Conservation (phyloP, 2,113 vertebrate species). For the Chauna torquata region DNA sequence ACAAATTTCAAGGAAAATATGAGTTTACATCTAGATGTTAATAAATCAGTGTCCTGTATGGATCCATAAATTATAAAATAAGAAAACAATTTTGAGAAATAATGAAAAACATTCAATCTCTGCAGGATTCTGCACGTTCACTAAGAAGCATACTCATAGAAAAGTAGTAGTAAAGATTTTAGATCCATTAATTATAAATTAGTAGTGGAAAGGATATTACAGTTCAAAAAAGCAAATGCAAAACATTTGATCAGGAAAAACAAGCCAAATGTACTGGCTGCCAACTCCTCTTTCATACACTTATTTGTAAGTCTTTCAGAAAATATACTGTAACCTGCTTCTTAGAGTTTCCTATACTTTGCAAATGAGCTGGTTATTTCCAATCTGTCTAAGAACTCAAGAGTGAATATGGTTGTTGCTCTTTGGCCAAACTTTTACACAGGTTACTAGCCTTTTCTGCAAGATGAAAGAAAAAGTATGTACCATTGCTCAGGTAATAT, state of each 20-base stretch:
- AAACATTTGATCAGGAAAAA: background rate
- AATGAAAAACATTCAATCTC: background rate
- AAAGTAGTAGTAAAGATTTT: background rate
- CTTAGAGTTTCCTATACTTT: background rate
- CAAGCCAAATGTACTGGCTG: rapidly evolving
- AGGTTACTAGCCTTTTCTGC: rapidly evolving
- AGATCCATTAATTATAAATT: background rate
- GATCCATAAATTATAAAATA: background rate
- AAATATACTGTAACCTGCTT: background rate
- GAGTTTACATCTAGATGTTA: background rate
- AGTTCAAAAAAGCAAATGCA: background rate
- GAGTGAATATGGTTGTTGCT: background rate
- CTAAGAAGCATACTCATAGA: background rate
- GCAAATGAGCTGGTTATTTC: background rate
- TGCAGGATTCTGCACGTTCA: background rate
- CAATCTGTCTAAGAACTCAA: background rate
- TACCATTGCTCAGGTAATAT: background rate
- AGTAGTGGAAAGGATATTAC: background rate
- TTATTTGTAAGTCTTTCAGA: background rate
- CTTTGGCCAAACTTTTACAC: background rate
- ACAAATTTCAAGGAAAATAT: background rate
- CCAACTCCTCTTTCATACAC: background rate
- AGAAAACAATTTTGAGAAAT: background rate
- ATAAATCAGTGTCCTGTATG: background rate
- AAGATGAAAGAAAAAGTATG: background rate